phyloP scores from a whole-genome alignment of 2,888 invertebrate species.

The Hipparchia sbordonii region DNA sequence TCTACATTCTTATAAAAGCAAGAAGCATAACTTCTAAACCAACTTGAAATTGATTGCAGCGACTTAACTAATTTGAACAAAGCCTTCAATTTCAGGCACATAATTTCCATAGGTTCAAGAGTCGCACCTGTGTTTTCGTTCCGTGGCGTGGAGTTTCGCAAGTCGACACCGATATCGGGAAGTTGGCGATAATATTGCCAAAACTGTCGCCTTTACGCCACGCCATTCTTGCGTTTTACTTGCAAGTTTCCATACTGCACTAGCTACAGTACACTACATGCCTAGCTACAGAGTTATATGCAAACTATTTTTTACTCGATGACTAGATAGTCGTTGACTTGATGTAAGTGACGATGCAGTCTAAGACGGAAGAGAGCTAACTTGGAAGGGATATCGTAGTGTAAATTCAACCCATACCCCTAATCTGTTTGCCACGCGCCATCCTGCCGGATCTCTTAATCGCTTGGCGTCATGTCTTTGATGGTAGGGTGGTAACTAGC shows the following conservation, averaged over 20 bases:
- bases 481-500: no score
- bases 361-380: no score
- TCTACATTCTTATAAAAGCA: background rate
- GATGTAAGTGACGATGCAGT: no score
- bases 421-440: no score
- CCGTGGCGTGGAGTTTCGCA: slow-evolving; percentile 72
- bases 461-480: no score
- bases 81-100: background rate
- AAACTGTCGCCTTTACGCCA: slow-evolving; percentile 56
- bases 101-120: slow-evolving; percentile 18
- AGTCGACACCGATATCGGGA: slow-evolving; percentile 77
- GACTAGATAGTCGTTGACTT: no score
- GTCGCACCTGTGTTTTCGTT: slow-evolving; percentile 53
- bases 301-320: no score
- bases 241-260: slow-evolving; percentile 10
- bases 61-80: slow-evolving; percentile 2
- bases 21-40: background rate
- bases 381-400: no score
- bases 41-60: background rate
- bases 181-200: slow-evolving; percentile 75
- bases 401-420: no score
- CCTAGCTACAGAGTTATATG: no score
- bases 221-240: slow-evolving; percentile 29
- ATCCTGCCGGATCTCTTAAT: no score
- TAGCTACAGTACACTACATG: no score